A percentile compares a stretch with the other conserved stretches of the same genome.
phyloP scores from a whole-genome alignment of 2,888 invertebrate genomes.

The Ferdinandea cuprea region DNA sequence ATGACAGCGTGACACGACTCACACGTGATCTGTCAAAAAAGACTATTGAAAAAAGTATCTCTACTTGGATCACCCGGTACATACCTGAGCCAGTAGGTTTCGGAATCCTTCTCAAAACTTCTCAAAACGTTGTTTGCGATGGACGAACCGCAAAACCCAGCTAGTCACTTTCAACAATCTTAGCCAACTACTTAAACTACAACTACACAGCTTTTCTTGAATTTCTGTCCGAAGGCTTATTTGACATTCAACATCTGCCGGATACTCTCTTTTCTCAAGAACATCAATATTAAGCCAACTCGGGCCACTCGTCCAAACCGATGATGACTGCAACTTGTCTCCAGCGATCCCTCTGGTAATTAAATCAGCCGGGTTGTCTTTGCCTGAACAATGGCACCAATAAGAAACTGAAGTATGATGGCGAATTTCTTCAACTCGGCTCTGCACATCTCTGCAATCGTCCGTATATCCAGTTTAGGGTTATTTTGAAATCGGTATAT shows the following conservation, averaged over 20 bases:
- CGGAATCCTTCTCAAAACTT: slow-evolving; percentile 30
- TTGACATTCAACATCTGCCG: background rate
- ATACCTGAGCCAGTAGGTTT: slow-evolving; percentile 16
- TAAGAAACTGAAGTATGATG: slow-evolving; percentile 10
- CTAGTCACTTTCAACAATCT: slow-evolving; percentile 29
- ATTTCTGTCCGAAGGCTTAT: background rate
- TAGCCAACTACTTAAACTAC: slow-evolving; percentile 19
- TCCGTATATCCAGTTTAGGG: slow-evolving; percentile 39
- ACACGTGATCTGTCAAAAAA: too few species aligned
- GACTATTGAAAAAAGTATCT: too few species aligned
- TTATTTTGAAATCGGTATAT: slow-evolving; percentile 46
- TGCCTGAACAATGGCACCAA: slow-evolving; percentile 48
- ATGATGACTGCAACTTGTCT: slow-evolving; percentile 30
- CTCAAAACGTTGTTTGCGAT: background rate
- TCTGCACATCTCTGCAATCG: slow-evolving; percentile 13
- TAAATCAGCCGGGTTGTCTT: too few species aligned
- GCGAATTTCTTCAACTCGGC: slow-evolving; percentile 48
- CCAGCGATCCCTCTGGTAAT: slow-evolving; percentile 46
- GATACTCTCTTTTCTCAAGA: background rate
- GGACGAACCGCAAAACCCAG: slow-evolving; percentile 30
- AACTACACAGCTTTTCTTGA: background rate
- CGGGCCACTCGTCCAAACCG: slow-evolving; percentile 36
- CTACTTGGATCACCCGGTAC: too few species aligned
- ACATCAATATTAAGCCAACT: slow-evolving; percentile 31
- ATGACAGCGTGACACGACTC: too few species aligned